A percentile compares a stretch with the other conserved stretches of the same genome.
Conservation (phyloP, 2,888 invertebrate species). For the Scaptodrosophila latifasciaeformis region DNA sequence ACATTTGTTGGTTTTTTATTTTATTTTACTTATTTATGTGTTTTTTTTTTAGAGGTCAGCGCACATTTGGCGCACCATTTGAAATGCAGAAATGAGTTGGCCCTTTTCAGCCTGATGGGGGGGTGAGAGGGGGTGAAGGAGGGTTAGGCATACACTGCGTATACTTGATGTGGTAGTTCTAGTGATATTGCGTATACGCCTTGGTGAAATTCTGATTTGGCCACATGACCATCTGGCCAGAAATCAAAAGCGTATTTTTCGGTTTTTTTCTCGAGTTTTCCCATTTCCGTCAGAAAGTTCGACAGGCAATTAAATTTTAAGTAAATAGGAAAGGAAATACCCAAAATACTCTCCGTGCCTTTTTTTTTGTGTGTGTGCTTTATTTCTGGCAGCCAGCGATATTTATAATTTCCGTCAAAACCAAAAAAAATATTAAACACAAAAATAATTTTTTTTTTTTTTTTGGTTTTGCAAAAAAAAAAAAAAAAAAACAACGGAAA, state of each 20-base stretch:
- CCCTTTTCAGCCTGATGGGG: too few species aligned
- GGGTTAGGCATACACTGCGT: too few species aligned
- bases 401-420: conserved; percentile 60
- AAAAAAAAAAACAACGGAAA: conserved; percentile 10
- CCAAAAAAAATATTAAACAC: too few species aligned
- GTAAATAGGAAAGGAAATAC: conserved; percentile 4
- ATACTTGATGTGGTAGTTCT: too few species aligned
- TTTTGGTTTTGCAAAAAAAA: conserved; percentile 23
- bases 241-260: too few species aligned
- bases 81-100: too few species aligned
- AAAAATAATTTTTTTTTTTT: too few species aligned
- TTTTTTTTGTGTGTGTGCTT: too few species aligned
- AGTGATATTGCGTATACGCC: conserved; percentile 32
- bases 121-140: too few species aligned
- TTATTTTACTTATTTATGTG: background rate
- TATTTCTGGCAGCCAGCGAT: too few species aligned
- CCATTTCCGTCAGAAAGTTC: conserved; percentile 47
- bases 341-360: background rate
- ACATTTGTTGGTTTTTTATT: conserved; percentile 41
- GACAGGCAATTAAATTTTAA: conserved; percentile 34
- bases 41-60: conserved; percentile 60
- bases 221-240: conserved; percentile 41
- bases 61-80: conserved; percentile 61
- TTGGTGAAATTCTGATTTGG: too few species aligned
- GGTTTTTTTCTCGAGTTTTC: too few species aligned